Conservation (phyloP, 2,888 invertebrate genomes). For the Spilosoma lubricipeda region DNA sequence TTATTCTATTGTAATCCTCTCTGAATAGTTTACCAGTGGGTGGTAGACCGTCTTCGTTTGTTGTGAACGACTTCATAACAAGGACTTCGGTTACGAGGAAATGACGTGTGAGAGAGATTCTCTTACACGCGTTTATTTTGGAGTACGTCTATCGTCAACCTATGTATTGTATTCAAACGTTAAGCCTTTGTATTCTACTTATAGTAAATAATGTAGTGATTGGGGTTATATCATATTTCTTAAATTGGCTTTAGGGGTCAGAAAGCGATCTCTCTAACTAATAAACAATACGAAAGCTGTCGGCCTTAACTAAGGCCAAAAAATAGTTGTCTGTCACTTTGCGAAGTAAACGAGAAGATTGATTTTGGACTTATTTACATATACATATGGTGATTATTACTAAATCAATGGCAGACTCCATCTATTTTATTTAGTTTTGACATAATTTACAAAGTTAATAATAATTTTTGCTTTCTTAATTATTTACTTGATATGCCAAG, state of each 20-base stretch:
- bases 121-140: not conserved
- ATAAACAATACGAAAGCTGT: not conserved
- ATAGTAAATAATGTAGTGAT: not conserved
- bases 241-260: too few species aligned
- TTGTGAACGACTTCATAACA: not conserved
- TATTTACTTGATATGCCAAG: too few species aligned
- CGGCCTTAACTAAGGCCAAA: not conserved
- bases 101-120: not conserved
- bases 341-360: too few species aligned
- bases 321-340: too few species aligned
- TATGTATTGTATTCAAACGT: not conserved
- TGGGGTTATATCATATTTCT: not conserved
- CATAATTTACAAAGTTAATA: too few species aligned
- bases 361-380: too few species aligned
- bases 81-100: not conserved
- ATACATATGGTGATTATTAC: too few species aligned
- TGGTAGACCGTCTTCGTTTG: conserved; percentile 6
- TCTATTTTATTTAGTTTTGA: too few species aligned
- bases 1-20: conserved; percentile 13
- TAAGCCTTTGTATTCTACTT: conserved; percentile 6
- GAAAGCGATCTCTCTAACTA: not conserved
- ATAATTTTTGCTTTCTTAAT: too few species aligned
- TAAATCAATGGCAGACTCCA: too few species aligned
- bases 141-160: not conserved
- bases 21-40: conserved; percentile 11